phyloP scores from a whole-genome alignment of 2,113 vertebrate genomes.

The Trogon melanurus region DNA sequence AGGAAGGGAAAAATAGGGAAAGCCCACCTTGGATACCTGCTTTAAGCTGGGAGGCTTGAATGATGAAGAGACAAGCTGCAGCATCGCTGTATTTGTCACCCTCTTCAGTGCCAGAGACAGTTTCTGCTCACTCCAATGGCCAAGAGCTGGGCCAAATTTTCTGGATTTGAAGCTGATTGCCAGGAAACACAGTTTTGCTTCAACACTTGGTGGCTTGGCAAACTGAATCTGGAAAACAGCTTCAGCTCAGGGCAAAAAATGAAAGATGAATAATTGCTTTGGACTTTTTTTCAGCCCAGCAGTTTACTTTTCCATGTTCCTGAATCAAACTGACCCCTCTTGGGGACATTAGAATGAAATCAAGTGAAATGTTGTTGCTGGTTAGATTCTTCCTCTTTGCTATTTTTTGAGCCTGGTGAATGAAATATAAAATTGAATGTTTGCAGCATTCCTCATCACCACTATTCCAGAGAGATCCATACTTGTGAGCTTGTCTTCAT shows the following conservation, averaged over 20 bases:
- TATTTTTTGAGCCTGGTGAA: background rate
- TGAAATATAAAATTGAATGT: background rate
- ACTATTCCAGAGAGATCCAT: background rate
- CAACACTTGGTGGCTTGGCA: background rate
- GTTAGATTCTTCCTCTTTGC: background rate
- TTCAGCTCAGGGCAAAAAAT: background rate
- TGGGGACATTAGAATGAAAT: background rate
- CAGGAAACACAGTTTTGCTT: background rate
- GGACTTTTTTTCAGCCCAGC: background rate
- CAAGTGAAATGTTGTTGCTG: background rate
- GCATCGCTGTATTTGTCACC: background rate
- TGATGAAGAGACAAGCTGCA: background rate
- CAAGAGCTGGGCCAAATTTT: background rate
- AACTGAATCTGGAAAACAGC: background rate
- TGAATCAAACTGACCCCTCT: background rate
- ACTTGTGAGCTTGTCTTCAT: background rate
- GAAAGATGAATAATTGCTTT: rapidly evolving
- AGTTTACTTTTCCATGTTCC: background rate
- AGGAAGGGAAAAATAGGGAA: background rate
- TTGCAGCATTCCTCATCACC: rapidly evolving
- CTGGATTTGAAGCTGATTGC: background rate
- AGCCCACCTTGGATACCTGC: background rate
- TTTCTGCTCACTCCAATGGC: background rate
- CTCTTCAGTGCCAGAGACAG: rapidly evolving
- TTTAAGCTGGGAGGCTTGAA: background rate